Percentiles rank a stretch among this genome's conserved stretches.
Evolutionary conservation across 2,888 invertebrate genomes (phyloP).

Genomic region (Limulus polyphemus): DNA sequence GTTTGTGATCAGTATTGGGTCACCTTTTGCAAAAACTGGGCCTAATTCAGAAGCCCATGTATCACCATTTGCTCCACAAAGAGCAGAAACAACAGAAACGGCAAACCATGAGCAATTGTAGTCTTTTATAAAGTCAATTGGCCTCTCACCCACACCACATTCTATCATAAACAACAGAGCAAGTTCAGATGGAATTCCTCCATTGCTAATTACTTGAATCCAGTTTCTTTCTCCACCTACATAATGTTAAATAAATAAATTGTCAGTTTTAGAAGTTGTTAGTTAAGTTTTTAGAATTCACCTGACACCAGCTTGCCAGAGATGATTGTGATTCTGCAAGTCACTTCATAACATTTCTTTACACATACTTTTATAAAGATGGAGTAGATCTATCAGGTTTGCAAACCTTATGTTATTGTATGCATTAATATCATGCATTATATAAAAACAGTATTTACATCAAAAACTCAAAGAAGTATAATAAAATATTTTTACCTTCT

Average conservation of each 20-base stretch:
- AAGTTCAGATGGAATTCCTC: constrained; percentile 69
- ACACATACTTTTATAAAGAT: too few species aligned
- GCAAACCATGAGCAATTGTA: constrained; percentile 65
- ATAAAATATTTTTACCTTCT: constrained; percentile 48
- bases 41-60: constrained; percentile 86
- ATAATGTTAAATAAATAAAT: constrained; percentile 24
- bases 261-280: neutral
- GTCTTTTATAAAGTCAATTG: constrained; percentile 59
- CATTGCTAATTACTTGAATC: constrained; percentile 80
- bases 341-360: too few species aligned
- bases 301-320: too few species aligned
- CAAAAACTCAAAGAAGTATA: too few species aligned
- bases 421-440: neutral
- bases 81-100: constrained; percentile 58
- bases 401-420: neutral
- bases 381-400: too few species aligned
- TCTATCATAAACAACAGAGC: constrained; percentile 64
- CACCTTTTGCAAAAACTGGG: constrained; percentile 51
- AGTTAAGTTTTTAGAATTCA: too few species aligned
- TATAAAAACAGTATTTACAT: too few species aligned
- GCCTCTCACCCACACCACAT: constrained; percentile 55
- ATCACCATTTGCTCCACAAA: constrained; percentile 72
- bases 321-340: too few species aligned
- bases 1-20: constrained; percentile 62
- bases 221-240: constrained; percentile 75